These are phyloP conservation scores for Helarctos malayanus DNA, from an alignment of 2,797 vertebrate genomes.

Conservation along the genomic window DNA sequence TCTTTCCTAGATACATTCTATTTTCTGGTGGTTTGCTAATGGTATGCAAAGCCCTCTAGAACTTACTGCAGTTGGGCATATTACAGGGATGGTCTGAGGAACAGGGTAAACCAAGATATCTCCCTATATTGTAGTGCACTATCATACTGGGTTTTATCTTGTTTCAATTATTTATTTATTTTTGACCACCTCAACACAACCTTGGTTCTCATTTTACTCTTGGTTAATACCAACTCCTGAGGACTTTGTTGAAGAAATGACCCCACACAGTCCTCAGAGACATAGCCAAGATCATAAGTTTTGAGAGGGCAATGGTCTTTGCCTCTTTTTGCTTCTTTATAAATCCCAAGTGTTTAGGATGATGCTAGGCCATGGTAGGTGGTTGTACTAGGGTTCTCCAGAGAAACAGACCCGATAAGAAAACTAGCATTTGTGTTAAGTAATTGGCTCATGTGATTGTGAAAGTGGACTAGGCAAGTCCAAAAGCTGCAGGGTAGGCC, in stretches of 20 bases:
- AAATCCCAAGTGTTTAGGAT: neutral
- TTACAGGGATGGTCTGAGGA: neutral
- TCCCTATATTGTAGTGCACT: neutral
- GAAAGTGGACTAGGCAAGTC: neutral
- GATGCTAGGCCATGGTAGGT: neutral
- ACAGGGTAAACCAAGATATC: neutral
- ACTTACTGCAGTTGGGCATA: neutral
- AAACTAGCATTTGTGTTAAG: neutral
- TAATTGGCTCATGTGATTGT: neutral
- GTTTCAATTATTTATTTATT: neutral
- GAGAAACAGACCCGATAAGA: neutral
- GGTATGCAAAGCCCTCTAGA: neutral
- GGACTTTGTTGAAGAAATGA: neutral
- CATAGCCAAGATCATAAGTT: neutral
- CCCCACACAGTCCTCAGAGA: neutral
- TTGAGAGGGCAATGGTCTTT: neutral
- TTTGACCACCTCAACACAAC: neutral
- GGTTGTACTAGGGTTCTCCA: neutral
- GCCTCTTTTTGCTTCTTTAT: neutral
- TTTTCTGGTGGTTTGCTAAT: neutral
- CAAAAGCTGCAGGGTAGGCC: neutral
- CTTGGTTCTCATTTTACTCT: neutral
- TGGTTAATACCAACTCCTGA: neutral
- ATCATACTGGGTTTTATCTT: neutral
- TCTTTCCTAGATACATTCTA: neutral